Conservation (phyloP, 2,888 invertebrate species). For the Creontiades dilutus region DNA sequence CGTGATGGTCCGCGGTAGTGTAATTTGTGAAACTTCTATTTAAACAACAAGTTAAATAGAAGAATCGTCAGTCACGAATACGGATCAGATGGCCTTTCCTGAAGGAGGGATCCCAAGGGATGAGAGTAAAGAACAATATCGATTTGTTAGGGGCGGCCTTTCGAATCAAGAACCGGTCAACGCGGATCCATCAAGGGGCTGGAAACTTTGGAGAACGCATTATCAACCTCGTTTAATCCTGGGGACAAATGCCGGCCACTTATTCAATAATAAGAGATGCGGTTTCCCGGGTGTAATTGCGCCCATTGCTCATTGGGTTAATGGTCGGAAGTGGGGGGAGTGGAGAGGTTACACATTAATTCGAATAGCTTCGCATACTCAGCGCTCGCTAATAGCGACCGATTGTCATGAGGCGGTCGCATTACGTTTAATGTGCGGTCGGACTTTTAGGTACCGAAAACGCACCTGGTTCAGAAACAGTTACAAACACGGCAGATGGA, state of each 20-base stretch:
- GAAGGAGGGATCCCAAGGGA: background rate
- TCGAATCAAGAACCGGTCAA: constrained; percentile 29
- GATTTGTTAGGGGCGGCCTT: background rate
- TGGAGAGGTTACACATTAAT: constrained; percentile 59
- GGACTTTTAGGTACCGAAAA: constrained; percentile 52
- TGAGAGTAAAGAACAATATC: constrained; percentile 6
- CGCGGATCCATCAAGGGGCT: constrained; percentile 32
- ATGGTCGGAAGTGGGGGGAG: constrained; percentile 23
- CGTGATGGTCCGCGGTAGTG: background rate
- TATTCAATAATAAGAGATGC: constrained; percentile 69
- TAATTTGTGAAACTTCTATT: too few species aligned
- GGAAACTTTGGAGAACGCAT: constrained; percentile 45
- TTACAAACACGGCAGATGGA: too few species aligned
- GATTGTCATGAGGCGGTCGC: constrained; percentile 51
- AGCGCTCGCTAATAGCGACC: constrained; percentile 58
- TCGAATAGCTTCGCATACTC: constrained; percentile 52
- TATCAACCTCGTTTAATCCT: constrained; percentile 52
- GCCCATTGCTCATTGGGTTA: constrained; percentile 65
- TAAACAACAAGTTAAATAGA: background rate
- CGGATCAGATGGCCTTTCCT: background rate
- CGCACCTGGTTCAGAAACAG: constrained; percentile 16
- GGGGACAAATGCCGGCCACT: constrained; percentile 62
- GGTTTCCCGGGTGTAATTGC: constrained; percentile 60
- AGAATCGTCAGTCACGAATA: background rate
- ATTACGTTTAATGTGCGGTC: constrained; percentile 39